A percentile compares a stretch with the other conserved stretches of the same genome.
Evolutionary conservation across 2,113 vertebrate species (phyloP).

Genomic region (Datnioides undecimradiatus): DNA sequence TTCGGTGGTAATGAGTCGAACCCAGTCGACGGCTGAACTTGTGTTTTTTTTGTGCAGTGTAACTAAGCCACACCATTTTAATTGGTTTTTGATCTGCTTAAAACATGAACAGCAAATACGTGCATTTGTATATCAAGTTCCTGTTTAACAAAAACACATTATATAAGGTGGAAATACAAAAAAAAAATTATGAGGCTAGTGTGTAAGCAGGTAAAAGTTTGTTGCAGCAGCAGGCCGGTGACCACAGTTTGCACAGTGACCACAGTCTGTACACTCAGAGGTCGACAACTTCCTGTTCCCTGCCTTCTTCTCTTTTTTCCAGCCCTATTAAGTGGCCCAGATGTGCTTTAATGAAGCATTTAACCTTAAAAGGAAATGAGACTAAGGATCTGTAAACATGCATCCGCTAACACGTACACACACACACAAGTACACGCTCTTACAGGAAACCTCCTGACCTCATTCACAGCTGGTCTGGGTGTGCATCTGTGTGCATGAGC

Average conservation of each 20-base stretch:
- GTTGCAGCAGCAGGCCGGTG: background rate
- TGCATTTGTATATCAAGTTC: too few species aligned
- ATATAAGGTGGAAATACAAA: background rate
- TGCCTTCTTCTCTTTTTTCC: background rate
- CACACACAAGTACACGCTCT: constrained; percentile 10
- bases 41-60: background rate
- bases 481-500: constrained; percentile 27
- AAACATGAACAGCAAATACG: background rate
- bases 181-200: background rate
- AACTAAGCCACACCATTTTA: background rate
- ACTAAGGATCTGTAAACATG: constrained; percentile 54
- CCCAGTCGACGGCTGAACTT: too few species aligned
- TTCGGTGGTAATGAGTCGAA: background rate
- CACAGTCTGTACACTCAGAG: background rate
- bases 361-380: constrained; percentile 63
- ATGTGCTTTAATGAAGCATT: constrained; percentile 46
- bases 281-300: background rate
- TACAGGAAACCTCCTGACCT: constrained; percentile 62
- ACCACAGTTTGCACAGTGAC: background rate
- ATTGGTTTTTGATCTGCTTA: background rate
- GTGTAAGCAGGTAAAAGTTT: background rate
- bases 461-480: constrained; percentile 60
- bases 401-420: constrained; percentile 7
- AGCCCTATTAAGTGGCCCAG: constrained; percentile 32
- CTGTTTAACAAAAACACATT: background rate